These are phyloP conservation scores for Rhodinocichla rosea DNA, from an alignment of 2,113 vertebrate species.

Conservation along the genomic window DNA sequence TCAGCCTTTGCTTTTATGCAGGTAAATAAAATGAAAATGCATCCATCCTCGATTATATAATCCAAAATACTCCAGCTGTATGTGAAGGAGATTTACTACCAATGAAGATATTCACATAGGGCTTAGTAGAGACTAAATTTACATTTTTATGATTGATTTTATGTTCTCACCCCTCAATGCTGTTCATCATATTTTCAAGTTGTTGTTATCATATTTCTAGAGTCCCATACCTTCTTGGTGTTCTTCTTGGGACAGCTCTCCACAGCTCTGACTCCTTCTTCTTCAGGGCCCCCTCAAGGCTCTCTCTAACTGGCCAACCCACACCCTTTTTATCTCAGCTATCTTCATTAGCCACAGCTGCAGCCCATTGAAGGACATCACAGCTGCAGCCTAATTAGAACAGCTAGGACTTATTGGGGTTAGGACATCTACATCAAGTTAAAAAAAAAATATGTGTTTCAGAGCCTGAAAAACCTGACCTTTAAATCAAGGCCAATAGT, in stretches of 20 bases:
- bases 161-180: neutral
- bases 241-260: too few relatives aligned
- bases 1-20: neutral
- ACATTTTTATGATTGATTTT: neutral
- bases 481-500: neutral
- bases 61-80: neutral
- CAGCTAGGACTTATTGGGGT: too few relatives aligned
- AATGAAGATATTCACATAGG: neutral
- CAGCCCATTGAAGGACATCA: too few relatives aligned
- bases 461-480: neutral
- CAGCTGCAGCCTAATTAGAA: too few relatives aligned
- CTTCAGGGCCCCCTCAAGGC: too few relatives aligned
- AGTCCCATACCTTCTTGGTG: too few relatives aligned
- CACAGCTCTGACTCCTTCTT: too few relatives aligned
- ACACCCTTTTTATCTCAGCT: too few relatives aligned
- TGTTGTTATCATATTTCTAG: too few relatives aligned
- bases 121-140: neutral
- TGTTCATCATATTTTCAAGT: neutral
- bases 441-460: neutral
- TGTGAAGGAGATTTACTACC: neutral
- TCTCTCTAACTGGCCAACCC: too few relatives aligned
- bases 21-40: neutral
- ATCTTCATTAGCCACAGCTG: too few relatives aligned
- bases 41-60: neutral
- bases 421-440: too few relatives aligned